phyloP scores from a whole-genome alignment of 2,113 vertebrate genomes.

The Anguilla japonica region DNA sequence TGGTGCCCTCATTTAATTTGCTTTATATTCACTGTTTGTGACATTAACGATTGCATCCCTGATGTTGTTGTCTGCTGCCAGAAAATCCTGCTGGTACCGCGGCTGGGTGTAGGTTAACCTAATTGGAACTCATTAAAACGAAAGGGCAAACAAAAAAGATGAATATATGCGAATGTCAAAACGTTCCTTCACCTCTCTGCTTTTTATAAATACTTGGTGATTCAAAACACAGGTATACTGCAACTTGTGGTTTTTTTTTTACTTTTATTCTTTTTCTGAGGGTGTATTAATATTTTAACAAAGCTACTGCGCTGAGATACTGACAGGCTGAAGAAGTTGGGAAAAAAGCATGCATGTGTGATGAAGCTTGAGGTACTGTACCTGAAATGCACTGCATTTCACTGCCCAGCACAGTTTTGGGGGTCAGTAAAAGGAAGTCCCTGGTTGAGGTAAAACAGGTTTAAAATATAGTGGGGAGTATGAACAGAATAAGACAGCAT shows the following conservation, averaged over 20 bases:
- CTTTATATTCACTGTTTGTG: background rate
- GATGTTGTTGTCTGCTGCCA: slow-evolving; percentile 16
- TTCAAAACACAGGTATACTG: background rate
- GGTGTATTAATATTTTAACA: slow-evolving; percentile 35
- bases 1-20: background rate
- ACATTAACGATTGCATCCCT: slow-evolving; percentile 9
- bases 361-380: background rate
- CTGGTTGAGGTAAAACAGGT: background rate
- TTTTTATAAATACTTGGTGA: slow-evolving; percentile 5
- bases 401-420: background rate
- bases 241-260: background rate
- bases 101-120: slow-evolving; percentile 16
- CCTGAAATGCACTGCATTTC: background rate
- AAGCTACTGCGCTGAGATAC: slow-evolving; percentile 28
- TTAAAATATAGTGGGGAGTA: background rate
- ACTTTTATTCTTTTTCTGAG: slow-evolving; percentile 32
- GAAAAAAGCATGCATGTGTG: background rate
- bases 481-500: background rate
- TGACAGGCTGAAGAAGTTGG: slow-evolving; percentile 30
- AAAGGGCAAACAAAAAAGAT: slow-evolving; percentile 14
- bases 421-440: background rate
- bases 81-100: background rate
- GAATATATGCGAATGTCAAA: background rate
- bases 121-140: slow-evolving; percentile 9
- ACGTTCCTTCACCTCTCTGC: background rate